These are phyloP conservation scores for Rhodophaea formosa DNA, from an alignment of 2,888 invertebrate species.

Conservation along the genomic window DNA sequence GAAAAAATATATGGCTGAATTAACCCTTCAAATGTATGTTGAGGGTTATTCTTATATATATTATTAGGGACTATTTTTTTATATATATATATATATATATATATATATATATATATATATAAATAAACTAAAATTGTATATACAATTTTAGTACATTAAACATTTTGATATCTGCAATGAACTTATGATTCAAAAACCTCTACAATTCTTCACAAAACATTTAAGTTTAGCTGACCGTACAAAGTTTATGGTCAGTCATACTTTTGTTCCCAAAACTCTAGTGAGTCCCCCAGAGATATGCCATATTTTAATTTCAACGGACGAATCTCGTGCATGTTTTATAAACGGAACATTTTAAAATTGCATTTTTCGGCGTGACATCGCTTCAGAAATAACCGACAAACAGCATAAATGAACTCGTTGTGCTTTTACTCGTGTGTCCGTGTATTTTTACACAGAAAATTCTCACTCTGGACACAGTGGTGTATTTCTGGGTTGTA, in stretches of 20 bases:
- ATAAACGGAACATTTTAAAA: constrained; percentile 12
- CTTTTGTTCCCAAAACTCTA: background rate
- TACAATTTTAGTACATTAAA: no score
- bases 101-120: no score
- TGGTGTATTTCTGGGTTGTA: background rate
- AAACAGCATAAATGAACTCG: constrained; percentile 29
- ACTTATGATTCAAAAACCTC: no score
- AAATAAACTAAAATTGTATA: no score
- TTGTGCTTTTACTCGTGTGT: constrained; percentile 25
- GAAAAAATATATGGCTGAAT: no score
- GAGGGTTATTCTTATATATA: no score
- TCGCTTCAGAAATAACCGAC: constrained; percentile 24
- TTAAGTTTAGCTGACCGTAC: background rate
- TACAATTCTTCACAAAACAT: no score
- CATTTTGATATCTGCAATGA: no score
- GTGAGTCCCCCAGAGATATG: background rate
- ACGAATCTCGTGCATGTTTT: background rate
- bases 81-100: no score
- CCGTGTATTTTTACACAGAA: constrained; percentile 9
- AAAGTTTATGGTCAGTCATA: background rate
- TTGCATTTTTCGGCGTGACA: constrained; percentile 4
- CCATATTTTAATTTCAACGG: background rate
- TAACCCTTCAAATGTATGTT: no score
- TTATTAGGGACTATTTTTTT: no score
- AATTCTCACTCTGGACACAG: background rate